Evolutionary conservation across 2,797 vertebrate species (phyloP).

Genomic region (Micropoecilia bifurca): DNA sequence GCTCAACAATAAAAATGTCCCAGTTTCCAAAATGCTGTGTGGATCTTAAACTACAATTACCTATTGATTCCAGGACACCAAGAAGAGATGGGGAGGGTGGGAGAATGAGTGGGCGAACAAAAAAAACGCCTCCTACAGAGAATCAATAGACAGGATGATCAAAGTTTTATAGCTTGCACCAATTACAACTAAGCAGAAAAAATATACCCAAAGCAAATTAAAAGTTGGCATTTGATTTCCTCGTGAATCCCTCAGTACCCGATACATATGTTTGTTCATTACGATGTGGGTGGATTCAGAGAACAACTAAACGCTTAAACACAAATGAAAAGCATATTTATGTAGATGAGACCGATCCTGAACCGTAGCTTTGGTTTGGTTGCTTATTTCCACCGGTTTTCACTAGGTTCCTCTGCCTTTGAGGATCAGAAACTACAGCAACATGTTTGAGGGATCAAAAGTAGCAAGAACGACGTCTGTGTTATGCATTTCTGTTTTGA

Average conservation of each 20-base stretch:
- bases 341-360: neutral
- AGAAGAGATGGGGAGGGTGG: neutral
- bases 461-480: neutral
- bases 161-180: neutral
- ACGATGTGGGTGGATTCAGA: neutral
- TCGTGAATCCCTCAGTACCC: neutral
- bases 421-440: neutral
- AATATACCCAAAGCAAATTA: neutral
- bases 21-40: neutral
- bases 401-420: neutral
- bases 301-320: neutral
- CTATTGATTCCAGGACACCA: neutral
- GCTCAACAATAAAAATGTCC: neutral
- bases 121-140: neutral
- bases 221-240: neutral
- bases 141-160: constrained; percentile 9
- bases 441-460: neutral
- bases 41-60: neutral
- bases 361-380: neutral
- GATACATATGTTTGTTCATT: neutral
- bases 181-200: neutral
- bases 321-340: neutral
- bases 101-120: neutral
- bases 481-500: neutral
- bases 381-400: neutral